A percentile compares a stretch with the other conserved stretches of the same genome.
Evolutionary conservation across 2,113 vertebrate species (phyloP).

Genomic region (Macroglossus sobrinus): DNA sequence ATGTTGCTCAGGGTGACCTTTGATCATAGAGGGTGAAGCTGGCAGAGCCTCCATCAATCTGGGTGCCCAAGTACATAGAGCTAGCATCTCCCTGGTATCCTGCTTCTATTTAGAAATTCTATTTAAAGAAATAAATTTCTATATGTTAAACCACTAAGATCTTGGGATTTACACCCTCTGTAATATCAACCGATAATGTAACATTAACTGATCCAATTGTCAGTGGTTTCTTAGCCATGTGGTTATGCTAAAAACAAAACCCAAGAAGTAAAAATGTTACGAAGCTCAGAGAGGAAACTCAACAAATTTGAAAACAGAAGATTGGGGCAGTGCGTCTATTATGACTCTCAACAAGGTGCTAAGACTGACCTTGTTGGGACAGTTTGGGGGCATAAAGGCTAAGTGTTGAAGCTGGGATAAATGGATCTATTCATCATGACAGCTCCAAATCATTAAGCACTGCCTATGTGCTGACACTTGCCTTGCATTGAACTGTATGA

Average conservation of each 20-base stretch:
- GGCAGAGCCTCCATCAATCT: background rate
- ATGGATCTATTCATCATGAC: background rate
- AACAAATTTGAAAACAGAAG: background rate
- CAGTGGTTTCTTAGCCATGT: background rate
- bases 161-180: background rate
- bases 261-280: background rate
- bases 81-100: background rate
- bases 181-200: background rate
- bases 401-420: no score
- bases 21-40: background rate
- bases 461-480: fast-evolving
- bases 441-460: background rate
- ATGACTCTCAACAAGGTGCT: background rate
- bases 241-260: background rate
- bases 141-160: background rate
- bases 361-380: background rate
- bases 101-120: background rate
- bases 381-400: background rate
- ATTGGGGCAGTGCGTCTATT: background rate
- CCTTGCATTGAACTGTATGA: background rate
- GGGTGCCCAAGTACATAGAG: background rate
- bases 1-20: background rate
- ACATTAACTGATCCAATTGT: background rate
- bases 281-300: background rate
- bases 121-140: background rate